Evolutionary conservation across 2,797 vertebrate species (phyloP).

Genomic region (Lates japonicus): DNA sequence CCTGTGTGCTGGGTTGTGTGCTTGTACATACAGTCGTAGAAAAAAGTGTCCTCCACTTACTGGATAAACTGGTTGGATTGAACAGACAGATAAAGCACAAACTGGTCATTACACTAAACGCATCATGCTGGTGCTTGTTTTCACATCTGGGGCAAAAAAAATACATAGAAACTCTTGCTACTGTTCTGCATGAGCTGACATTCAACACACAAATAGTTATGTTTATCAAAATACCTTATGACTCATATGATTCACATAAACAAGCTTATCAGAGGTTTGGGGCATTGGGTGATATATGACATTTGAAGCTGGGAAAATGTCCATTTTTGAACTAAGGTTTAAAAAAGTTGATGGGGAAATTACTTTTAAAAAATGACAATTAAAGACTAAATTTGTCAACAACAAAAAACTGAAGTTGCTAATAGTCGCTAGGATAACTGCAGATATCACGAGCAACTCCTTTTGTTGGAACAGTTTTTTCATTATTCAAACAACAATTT

Average conservation of each 20-base stretch:
- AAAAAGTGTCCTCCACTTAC: too few relatives aligned
- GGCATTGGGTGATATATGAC: background rate
- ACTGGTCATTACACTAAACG: background rate
- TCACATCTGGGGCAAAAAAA: background rate
- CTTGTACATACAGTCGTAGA: background rate
- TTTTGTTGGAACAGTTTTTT: background rate
- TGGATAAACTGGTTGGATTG: background rate
- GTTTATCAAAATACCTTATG: background rate
- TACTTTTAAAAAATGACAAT: background rate
- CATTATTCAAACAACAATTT: background rate
- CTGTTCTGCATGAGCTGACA: too few relatives aligned
- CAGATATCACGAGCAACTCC: background rate
- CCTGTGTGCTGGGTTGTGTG: background rate
- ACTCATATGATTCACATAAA: background rate
- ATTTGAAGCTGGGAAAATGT: too few relatives aligned
- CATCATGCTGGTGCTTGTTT: background rate
- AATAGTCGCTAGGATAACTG: background rate
- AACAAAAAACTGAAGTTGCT: background rate
- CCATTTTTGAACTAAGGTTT: too few relatives aligned
- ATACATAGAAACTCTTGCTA: too few relatives aligned
- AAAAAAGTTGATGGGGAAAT: too few relatives aligned
- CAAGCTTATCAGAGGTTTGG: background rate
- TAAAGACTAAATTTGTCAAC: background rate
- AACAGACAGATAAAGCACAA: background rate
- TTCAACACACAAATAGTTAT: background rate